Percentiles rank a stretch among this genome's conserved stretches.
These are phyloP conservation scores for Palaemon carinicauda DNA, from an alignment of 1,140 invertebrate genomes.

Conservation along the genomic window DNA sequence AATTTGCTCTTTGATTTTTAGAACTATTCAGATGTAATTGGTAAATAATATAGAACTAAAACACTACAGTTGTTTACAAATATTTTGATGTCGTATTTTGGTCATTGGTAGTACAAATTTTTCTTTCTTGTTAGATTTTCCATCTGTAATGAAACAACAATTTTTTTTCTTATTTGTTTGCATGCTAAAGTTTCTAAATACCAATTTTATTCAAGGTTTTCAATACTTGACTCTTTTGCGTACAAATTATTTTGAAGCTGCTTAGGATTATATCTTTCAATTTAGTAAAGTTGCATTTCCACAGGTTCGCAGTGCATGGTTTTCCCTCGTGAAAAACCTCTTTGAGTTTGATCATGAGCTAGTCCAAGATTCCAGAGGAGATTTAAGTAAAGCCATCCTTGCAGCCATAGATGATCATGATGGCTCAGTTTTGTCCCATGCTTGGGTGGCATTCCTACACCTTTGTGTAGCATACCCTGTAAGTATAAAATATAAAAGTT, in stretches of 20 bases:
- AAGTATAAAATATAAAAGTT: constrained; percentile 60
- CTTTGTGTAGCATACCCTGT: constrained; percentile 71
- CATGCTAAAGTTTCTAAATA: no score
- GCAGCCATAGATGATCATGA: constrained; percentile 78
- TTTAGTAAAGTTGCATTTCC: neutral
- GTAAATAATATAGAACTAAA: no score
- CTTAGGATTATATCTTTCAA: no score
- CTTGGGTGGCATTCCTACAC: constrained; percentile 78
- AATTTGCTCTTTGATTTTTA: constrained; percentile 59
- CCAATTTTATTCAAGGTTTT: no score
- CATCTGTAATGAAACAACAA: no score
- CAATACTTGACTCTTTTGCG: no score
- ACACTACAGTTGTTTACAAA: no score
- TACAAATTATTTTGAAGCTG: no score
- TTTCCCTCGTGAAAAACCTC: constrained; percentile 72
- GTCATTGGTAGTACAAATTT: no score
- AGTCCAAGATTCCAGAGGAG: constrained; percentile 64
- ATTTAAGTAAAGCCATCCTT: constrained; percentile 72
- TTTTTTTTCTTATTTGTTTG: no score
- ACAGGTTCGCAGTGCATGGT: constrained; percentile 71
- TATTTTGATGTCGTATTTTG: no score
- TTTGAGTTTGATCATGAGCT: constrained; percentile 69
- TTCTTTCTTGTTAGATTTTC: no score
- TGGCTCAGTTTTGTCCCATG: constrained; percentile 70
- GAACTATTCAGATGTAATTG: neutral